Base-by-base conservation (phyloP, 2,113 vertebrate genomes). In the Sigmodon hispidus region DNA sequence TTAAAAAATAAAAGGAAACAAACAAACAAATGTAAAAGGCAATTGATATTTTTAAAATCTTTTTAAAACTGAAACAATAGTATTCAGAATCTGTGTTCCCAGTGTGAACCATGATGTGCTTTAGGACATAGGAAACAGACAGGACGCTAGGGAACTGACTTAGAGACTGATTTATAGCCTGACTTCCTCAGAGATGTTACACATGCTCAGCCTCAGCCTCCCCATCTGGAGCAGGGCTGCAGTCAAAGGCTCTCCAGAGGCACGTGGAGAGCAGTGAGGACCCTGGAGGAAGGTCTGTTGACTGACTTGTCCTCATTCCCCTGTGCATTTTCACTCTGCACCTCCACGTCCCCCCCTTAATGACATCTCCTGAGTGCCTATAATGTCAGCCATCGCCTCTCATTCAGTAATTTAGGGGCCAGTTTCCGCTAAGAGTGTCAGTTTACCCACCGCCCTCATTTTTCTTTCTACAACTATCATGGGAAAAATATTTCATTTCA, bases 391-490 rank as follows among this genome's bases (percentile, higher is more conserved):
- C 85, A 87, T 73, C 40, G 89, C 93, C 94, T 63, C 95, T 80
- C 80, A 77, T 0, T 79, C 76, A 50, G 93, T 34, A 36, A 84
- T 77, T 80, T 80, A 90, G 90, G 93, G 80, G 92, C 93, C 89
- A 55, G 84, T 96, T 96, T 93, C 94, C 43, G 19, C 22, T 9
- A 87, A 89, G 34, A 19, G 19, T 19, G 31, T 85, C 1, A 31
- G 45, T 93, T 87, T 83, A 59, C 48, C 59, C 12, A 10, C 55
- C 55, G 22, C 52, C 7, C 48, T 72, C 87, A 16, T 92, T 91
- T 94, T 90, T 80, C 89, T 94, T 94, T 87, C 90, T 85, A 4
- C 59, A 43, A 75, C 55, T 57, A 94, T 70, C 76, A 36, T 75
- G 59, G 59, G 5, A 48, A 63, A 90, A 63, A 72, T 50, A 87